Percentiles rank a stretch among this genome's conserved stretches.
Evolutionary conservation across 2,113 vertebrate genomes (phyloP).

Genomic region (Syngnathus scovelli): DNA sequence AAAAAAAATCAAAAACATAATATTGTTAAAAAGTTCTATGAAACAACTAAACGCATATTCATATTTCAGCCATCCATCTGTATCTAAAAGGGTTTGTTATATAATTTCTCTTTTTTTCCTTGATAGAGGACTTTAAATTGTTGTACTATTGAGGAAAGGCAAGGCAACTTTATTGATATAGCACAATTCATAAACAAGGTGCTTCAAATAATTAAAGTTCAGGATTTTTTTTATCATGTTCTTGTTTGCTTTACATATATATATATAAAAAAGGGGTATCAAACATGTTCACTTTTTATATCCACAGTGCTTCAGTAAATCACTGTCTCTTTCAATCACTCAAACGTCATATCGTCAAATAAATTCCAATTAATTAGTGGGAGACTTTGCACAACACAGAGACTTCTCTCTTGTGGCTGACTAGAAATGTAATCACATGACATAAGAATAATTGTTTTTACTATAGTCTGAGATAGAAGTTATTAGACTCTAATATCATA

Average conservation of each 20-base stretch:
- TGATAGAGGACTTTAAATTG: neutral
- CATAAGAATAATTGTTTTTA: neutral
- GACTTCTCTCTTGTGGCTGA: neutral
- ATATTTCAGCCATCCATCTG: neutral
- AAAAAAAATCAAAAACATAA: neutral
- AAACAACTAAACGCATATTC: too few species aligned
- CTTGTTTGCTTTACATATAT: too few species aligned
- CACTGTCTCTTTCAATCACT: neutral
- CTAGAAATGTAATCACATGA: neutral
- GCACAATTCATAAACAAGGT: too few species aligned
- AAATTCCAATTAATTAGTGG: neutral
- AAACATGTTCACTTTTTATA: neutral
- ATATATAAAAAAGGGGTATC: neutral
- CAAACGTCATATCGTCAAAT: neutral
- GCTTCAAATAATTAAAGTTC: neutral
- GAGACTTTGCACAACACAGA: neutral
- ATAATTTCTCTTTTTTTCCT: neutral
- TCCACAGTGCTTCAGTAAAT: neutral
- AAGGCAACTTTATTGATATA: too few species aligned
- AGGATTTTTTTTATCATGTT: neutral
- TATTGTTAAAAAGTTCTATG: too few species aligned
- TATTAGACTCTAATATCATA: neutral
- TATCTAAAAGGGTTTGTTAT: neutral
- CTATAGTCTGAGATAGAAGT: neutral
- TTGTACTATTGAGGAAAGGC: neutral